Evolutionary conservation across 2,113 vertebrate genomes (phyloP).

Genomic region (Geococcyx californianus): DNA sequence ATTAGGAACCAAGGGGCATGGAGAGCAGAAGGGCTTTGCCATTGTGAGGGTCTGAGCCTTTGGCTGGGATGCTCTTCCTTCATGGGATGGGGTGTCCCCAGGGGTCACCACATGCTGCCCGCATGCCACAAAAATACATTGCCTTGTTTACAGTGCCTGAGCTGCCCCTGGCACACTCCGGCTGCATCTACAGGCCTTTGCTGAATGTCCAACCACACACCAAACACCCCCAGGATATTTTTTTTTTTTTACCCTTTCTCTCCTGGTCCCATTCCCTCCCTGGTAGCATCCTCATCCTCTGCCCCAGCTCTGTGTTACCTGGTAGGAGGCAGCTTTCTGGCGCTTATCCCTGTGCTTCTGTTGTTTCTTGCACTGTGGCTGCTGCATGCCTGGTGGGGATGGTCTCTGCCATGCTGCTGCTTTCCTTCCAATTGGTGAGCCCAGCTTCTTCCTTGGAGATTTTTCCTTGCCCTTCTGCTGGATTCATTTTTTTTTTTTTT

Average conservation of each 20-base stretch:
- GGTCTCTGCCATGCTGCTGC: accelerated
- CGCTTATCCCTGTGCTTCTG: background rate
- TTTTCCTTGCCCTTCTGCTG: conserved; percentile 8
- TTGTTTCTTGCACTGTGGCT: background rate
- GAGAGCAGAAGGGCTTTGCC: background rate
- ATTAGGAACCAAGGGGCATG: accelerated
- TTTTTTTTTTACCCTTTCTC: background rate
- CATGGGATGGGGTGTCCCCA: accelerated
- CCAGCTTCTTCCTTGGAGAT: background rate
- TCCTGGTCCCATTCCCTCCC: background rate
- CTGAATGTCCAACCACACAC: conserved; percentile 38
- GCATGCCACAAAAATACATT: background rate
- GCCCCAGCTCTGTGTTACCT: background rate
- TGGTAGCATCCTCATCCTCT: background rate
- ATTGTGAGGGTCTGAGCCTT: background rate
- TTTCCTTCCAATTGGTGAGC: background rate
- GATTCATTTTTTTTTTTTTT: background rate
- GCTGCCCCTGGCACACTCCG: background rate
- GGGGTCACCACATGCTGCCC: background rate
- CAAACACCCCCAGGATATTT: background rate
- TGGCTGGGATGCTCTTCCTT: background rate
- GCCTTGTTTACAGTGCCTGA: conserved; percentile 29
- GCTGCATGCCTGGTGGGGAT: background rate
- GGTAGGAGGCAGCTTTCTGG: background rate
- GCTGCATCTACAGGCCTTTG: background rate